A percentile compares a stretch with the other conserved stretches of the same genome.
Conservation (phyloP, 2,113 vertebrate species). For the Diglossa brunneiventris region DNA sequence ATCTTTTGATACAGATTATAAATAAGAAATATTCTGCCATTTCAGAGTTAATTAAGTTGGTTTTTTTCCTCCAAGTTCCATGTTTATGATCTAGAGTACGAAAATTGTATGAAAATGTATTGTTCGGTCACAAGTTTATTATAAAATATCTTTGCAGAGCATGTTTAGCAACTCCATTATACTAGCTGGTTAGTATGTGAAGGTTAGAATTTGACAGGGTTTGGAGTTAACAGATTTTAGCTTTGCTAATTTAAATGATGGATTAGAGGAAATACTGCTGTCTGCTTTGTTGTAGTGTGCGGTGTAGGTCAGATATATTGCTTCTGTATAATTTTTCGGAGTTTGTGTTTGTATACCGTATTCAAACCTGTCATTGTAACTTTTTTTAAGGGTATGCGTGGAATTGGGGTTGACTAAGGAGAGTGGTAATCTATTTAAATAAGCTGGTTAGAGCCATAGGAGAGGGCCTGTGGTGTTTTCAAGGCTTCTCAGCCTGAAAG, state of each 20-base stretch:
- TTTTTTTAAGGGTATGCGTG: conserved; percentile 55
- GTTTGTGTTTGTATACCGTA: conserved; percentile 37
- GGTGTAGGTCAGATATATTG: not conserved
- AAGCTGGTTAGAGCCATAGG: conserved; percentile 59
- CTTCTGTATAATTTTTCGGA: conserved; percentile 37
- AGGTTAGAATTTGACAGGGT: not conserved
- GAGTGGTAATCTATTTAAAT: conserved; percentile 68
- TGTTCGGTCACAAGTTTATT: not conserved
- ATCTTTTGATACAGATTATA: not conserved
- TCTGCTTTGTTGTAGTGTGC: not conserved
- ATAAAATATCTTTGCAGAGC: not conserved
- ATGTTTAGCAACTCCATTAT: not conserved
- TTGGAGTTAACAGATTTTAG: not conserved
- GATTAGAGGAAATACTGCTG: not conserved
- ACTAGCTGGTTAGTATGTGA: not conserved
- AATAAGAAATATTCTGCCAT: not conserved
- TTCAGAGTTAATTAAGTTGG: not conserved
- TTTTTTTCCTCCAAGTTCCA: rapidly evolving
- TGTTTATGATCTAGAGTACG: not conserved
- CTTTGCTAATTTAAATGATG: not conserved
- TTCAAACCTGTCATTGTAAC: conserved; percentile 44
- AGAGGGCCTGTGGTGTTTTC: conserved; percentile 73
- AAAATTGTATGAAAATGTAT: not conserved
- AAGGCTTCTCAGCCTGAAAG: conserved; percentile 71
- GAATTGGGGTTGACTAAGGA: conserved; percentile 42